phyloP scores from a whole-genome alignment of 2,113 vertebrate species.

The Corythaixoides concolor region DNA sequence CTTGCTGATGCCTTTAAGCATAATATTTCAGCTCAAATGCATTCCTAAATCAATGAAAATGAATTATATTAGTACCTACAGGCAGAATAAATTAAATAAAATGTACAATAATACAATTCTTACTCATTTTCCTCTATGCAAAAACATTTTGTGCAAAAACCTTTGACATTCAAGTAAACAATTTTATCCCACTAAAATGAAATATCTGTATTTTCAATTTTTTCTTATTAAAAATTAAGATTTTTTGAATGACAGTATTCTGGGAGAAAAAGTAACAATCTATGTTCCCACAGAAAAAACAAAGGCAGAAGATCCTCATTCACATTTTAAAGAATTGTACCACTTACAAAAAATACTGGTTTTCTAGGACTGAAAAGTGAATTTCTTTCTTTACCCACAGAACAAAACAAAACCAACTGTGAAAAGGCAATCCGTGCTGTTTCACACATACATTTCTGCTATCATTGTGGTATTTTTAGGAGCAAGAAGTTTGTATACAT shows the following conservation, averaged over 20 bases:
- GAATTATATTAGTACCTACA: constrained; percentile 60
- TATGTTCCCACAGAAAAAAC: background rate
- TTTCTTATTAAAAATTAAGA: background rate
- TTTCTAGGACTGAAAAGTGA: background rate
- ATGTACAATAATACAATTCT: constrained; percentile 28
- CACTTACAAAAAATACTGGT: background rate
- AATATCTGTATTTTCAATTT: background rate
- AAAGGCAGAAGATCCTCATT: background rate
- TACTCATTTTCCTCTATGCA: background rate
- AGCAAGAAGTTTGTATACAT: background rate
- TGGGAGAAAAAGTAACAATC: background rate
- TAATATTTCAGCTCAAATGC: constrained; percentile 55
- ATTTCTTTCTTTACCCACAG: background rate
- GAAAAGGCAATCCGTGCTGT: accelerated
- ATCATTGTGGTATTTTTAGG: background rate
- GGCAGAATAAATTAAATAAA: constrained; percentile 63
- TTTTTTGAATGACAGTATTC: background rate
- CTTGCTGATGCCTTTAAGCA: constrained; percentile 54
- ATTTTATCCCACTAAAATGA: background rate
- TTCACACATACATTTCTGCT: background rate
- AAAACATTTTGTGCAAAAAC: background rate
- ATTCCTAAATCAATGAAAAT: constrained; percentile 56
- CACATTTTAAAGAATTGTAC: background rate
- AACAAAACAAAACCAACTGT: background rate
- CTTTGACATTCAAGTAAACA: background rate